Base-by-base conservation (phyloP, 2,113 vertebrate genomes). In the Columbina picui region DNA sequence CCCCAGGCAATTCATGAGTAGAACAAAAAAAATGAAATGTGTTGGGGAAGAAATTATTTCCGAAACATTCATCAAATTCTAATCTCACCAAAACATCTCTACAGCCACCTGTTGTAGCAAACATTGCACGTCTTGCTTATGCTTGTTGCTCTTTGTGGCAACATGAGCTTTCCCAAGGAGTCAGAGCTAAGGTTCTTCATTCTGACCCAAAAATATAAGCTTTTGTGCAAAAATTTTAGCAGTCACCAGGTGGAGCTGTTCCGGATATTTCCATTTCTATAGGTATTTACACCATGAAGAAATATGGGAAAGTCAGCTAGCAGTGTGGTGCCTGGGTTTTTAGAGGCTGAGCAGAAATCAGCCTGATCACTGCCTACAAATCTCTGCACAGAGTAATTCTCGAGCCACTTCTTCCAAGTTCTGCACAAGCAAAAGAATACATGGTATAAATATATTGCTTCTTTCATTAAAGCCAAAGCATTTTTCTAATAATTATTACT, bases 171-270 rank as follows among this genome's bases (percentile, higher is more conserved):
- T 76, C 65, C 53, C 25, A 26, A 43, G 5, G 43, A 41, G 34
- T 30, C 22, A 65, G 27, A n/a, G 5, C n/a, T 2, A 1, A 34
- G 27, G 27, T 7, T 32, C 34, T 1, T 83, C 5, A 5, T 47
- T 82, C 59, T 56, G 45, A 52, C 17, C 27, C 1, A 2, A 38
- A 38, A 83, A n/a, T 1, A 50, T 1, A 16, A 23, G 23, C 8
- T 70, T 79, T 34, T 12, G 21, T 26, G 68, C 68, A 84, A 65
- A 52, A 7, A 8, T 59, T 7, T 49, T 6, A 59, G 29, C 59
- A 61, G 55, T 80, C 90, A 57, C 50, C n/a, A 96, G 94, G 30
- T 60, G 82, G 90, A 74, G 88, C 76, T 81, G 15, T 63, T 61
- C 10, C 63, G 39, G 20, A 20, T 14, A 32, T 45, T 70, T 77